Conservation (phyloP, 1,140 invertebrate species). For the Papilio aristodemus region DNA sequence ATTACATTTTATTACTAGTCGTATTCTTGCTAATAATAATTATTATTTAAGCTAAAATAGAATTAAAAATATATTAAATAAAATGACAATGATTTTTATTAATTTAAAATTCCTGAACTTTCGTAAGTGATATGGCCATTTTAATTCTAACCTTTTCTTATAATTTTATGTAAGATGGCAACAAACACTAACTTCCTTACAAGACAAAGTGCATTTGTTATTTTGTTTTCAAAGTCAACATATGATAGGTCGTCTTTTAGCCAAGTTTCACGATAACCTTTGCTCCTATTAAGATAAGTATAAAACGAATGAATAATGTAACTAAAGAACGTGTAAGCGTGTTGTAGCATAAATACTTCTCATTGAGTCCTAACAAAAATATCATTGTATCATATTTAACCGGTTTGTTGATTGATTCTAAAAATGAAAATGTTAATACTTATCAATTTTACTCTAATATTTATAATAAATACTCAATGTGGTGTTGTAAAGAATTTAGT, state of each 20-base stretch:
- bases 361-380: background rate
- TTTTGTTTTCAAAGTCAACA: too few species aligned
- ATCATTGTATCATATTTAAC: background rate
- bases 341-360: background rate
- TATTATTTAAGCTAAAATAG: constrained; percentile 3
- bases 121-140: too few species aligned
- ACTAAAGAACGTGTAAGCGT: background rate
- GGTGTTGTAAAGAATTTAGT: constrained; percentile 21
- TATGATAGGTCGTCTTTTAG: too few species aligned
- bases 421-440: constrained; percentile 19
- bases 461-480: constrained; percentile 3
- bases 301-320: background rate
- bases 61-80: constrained; percentile 1
- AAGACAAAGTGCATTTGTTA: too few species aligned
- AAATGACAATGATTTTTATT: background rate
- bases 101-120: too few species aligned
- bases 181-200: too few species aligned
- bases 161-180: too few species aligned
- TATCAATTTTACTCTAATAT: background rate
- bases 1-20: background rate
- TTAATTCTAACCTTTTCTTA: too few species aligned
- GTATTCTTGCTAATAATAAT: constrained; percentile 5
- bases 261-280: background rate
- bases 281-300: background rate
- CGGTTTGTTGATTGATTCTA: background rate